Evolutionary conservation across 1,140 invertebrate species (phyloP).

Genomic region (Asbolus verrucosus): DNA sequence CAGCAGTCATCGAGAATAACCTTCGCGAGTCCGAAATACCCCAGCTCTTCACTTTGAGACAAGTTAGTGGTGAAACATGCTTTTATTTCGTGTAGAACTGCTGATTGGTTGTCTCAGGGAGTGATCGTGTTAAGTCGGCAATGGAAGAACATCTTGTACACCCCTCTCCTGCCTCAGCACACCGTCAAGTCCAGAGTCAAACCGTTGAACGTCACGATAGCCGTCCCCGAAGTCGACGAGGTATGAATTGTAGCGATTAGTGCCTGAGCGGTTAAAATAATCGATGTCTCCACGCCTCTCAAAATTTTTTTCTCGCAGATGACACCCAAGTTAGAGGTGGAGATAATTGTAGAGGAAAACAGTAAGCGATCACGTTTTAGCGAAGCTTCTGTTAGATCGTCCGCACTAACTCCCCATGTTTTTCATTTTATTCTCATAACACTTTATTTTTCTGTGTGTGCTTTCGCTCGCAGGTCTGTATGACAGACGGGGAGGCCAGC

Average conservation of each 20-base stretch:
- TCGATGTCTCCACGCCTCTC: not conserved
- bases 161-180: constrained; percentile 90
- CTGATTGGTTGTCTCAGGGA: too few relatives aligned
- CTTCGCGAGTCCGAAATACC: constrained; percentile 87
- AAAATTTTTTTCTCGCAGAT: constrained; percentile 1
- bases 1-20: constrained; percentile 83
- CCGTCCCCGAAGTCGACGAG: constrained; percentile 85
- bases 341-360: constrained; percentile 14
- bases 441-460: constrained; percentile 23
- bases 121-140: constrained; percentile 92
- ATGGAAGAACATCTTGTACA: constrained; percentile 97
- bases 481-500: constrained; percentile 73
- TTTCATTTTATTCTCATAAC: constrained; percentile 1
- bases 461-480: constrained; percentile 66
- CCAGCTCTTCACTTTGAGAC: constrained; percentile 87
- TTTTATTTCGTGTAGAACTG: too few relatives aligned
- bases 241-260: constrained; percentile 64
- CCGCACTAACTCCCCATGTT: constrained; percentile 12
- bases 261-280: not conserved
- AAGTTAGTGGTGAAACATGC: too few relatives aligned
- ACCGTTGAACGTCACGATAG: constrained; percentile 89
- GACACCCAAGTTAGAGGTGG: constrained; percentile 19
- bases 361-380: constrained; percentile 10
- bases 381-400: not conserved
- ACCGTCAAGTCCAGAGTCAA: constrained; percentile 89